Evolutionary conservation across 2,113 vertebrate genomes (phyloP).

Genomic region (rabbit (Oryctolagus cuniculus)): DNA sequence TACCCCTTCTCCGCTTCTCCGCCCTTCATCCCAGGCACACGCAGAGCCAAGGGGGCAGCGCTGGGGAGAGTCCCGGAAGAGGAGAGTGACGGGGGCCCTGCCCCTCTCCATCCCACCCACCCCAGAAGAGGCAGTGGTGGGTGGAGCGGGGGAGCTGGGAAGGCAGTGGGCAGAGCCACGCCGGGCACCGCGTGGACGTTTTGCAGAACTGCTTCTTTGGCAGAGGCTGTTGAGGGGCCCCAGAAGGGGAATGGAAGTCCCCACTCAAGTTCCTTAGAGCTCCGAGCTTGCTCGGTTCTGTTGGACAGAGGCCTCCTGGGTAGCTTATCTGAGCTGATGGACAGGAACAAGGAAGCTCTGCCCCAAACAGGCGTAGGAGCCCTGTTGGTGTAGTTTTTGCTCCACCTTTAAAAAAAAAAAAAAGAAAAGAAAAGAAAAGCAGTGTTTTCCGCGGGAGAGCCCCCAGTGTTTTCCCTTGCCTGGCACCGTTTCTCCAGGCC

Average conservation of each 20-base stretch:
- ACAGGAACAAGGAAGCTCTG: constrained; percentile 82
- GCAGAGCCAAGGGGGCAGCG: not conserved
- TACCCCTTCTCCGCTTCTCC: not conserved
- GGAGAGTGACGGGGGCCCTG: not conserved
- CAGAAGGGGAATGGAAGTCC: constrained; percentile 80
- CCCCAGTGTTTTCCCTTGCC: constrained; percentile 51
- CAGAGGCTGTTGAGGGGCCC: constrained; percentile 89
- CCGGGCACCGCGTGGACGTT: constrained; percentile 70
- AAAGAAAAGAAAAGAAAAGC: not conserved
- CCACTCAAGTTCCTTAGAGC: constrained; percentile 21
- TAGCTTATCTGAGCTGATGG: constrained; percentile 80
- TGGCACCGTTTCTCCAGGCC: constrained; percentile 24
- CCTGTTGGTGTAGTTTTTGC: constrained; percentile 6
- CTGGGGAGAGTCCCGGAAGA: not conserved
- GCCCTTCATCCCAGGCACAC: not conserved
- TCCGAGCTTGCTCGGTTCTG: not conserved
- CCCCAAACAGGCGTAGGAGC: constrained; percentile 69
- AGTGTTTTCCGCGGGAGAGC: constrained; percentile 16
- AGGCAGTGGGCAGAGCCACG: constrained; percentile 72
- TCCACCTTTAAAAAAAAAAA: constrained; percentile 52
- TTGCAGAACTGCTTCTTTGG: constrained; percentile 84
- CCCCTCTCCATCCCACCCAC: not conserved
- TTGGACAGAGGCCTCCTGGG: constrained; percentile 62
- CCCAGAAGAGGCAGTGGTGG: constrained; percentile 41
- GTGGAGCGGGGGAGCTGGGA: constrained; percentile 64